These are phyloP conservation scores for Turritopsis rubra DNA, from an alignment of 30 jellyfish, hydroid and myxozoan species.

Conservation along the genomic window DNA sequence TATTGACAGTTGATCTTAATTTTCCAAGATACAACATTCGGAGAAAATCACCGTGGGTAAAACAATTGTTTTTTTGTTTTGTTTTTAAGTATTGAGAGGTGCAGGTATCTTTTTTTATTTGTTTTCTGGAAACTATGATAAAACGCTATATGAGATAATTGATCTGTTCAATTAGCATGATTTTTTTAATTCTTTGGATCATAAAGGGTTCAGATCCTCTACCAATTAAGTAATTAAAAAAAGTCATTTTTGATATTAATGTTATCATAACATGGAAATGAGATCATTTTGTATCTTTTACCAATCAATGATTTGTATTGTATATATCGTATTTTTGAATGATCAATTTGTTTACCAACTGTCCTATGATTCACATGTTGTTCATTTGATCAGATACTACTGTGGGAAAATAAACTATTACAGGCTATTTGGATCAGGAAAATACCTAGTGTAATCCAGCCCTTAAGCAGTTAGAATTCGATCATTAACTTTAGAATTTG, in stretches of 20 bases:
- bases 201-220: neutral
- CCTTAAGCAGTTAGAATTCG: no score
- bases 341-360: no score
- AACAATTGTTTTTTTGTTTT: neutral
- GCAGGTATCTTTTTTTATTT: neutral
- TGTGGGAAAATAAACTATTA: no score
- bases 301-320: no score
- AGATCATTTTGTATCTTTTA: no score
- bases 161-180: neutral
- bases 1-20: neutral
- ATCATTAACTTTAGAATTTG: no score
- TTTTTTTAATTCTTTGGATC: neutral
- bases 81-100: neutral
- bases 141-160: no score
- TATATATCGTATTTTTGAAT: no score
- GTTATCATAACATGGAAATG: neutral
- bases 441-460: no score
- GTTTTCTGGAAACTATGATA: neutral
- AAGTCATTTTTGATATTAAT: neutral
- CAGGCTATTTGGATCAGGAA: no score
- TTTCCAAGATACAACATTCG: constrained; percentile 17
- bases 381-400: no score
- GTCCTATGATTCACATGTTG: no score
- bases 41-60: neutral
- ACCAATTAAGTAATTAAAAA: neutral